Base-by-base conservation (phyloP, 2,888 invertebrate species). In the Aelia acuminata region DNA sequence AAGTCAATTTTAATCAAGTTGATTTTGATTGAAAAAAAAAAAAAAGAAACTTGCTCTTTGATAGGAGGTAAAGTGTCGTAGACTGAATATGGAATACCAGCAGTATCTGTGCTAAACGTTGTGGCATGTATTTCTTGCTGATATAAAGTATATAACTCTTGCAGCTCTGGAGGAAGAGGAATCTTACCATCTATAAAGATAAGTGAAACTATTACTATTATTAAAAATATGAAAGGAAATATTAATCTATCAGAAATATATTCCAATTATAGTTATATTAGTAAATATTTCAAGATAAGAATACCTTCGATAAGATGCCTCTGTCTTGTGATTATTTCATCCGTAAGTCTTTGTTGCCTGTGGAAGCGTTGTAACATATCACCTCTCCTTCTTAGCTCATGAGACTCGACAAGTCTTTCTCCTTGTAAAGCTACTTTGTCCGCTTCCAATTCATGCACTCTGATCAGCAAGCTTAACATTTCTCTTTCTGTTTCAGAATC, bases 401-500 rank as follows among this genome's bases (percentile, higher is more conserved):
- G 97, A 91, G 97, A 96, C 43, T 97, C 94, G 84, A 97, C 96
- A 88, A 98, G 93, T 53, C 97, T 94, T 91, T 97, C 96, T 4
- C 97, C 97, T 92, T 98, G 97, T 91, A 98, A 93, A 91, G 98
- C 98, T 93, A 97, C 95, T 93, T 98, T 98, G 92, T 98, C 97
- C 0, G 98, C 98, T 93, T 98, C 98, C 88, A 98, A 93, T 92
- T 98, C 97, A 92, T 98, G 98, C 63, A 98, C 98, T 90, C 97
- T 95, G 91, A 98, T 97, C 92, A 99, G 95, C 85, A 99, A 93
- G 39, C 96, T 95, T 89, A 97, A 92, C 88, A 98, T 95, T 92
- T 99, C 98, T 75, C 97, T 94, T 93, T 99, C 98, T 90, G 98
- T 97, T 87, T 97, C 96, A 89, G 96, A 97, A 91, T 95, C 96